Base-by-base conservation (phyloP, 2,113 vertebrate species). In the Ivindomyrus marchei region DNA sequence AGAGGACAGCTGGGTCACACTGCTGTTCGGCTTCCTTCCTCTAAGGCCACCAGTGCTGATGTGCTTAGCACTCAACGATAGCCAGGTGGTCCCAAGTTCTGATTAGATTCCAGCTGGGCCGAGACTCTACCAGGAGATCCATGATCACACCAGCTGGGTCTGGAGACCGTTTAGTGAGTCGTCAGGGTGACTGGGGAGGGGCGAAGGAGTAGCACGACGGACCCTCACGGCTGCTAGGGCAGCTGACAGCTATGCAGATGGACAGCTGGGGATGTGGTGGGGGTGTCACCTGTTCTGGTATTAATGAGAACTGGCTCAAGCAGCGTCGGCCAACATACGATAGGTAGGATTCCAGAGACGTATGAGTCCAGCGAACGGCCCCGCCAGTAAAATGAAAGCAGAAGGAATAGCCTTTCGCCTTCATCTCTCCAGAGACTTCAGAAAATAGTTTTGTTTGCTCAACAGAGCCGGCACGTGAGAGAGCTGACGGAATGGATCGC, bases 61-160 rank as follows among this genome's bases (percentile, higher is more conserved):
- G 27, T 27, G 88, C 36, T 83, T 91, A 86, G 90, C 92, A 91
- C 91, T 91, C 92, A 92, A 90, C 84, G 90, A 91, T 93, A 88
- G 91, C 90, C 90, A 90, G 89, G 86, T 92, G 89, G 90, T 89
- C 88, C 90, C 70, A 91, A 92, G 90, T 92, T 91, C 90, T 90
- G 56, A 94, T 93, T 94, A 85, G 94, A 92, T 89, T 85, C 86
- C 39, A 92, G 92, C 94, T 94, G 94, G 93, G 91, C 89, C 89
- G 66, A 90, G 91, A 93, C 93, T 93, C 88, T 91, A 92, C 87
- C 91, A 91, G 93, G 91, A 92, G 91, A 90, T 91, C 91, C 91
- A 85, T 77, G 50, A 87, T 85, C 89, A 93, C 90, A 92, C 89
- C 93, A 93, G 91, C 93, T 95, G 94, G 95, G 94, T 83, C 92